phyloP scores from a whole-genome alignment of 2,888 invertebrate species.

The Drosophila hamatofila region DNA sequence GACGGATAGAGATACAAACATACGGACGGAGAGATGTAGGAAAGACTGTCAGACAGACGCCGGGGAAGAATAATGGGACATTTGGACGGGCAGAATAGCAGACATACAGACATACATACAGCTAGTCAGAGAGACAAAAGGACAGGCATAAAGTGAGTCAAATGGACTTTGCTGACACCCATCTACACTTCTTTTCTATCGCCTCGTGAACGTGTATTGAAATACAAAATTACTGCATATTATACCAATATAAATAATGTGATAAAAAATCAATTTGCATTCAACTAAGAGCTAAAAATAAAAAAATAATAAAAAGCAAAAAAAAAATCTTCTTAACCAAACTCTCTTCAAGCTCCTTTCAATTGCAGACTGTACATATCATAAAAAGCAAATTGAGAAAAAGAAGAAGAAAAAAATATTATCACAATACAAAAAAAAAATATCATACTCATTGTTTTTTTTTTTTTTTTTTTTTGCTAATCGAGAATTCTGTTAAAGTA shows the following conservation, averaged over 20 bases:
- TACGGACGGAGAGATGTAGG: too few species aligned
- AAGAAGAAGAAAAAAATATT: slow-evolving; percentile 11
- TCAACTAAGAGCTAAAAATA: slow-evolving; percentile 8
- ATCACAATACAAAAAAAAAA: background rate
- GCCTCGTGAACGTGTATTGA: background rate
- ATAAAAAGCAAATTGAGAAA: slow-evolving; percentile 15
- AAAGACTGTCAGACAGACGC: too few species aligned
- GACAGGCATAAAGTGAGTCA: background rate
- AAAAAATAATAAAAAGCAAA: background rate
- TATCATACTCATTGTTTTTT: too few species aligned
- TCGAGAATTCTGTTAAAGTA: slow-evolving; percentile 24
- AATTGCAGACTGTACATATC: slow-evolving; percentile 70
- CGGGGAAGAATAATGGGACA: background rate
- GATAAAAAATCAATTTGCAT: slow-evolving; percentile 40
- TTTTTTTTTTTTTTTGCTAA: slow-evolving; percentile 1
- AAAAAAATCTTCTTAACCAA: slow-evolving; percentile 2
- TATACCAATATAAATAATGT: slow-evolving; percentile 57
- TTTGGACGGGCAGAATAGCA: background rate
- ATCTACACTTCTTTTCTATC: background rate
- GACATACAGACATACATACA: background rate
- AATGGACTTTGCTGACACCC: background rate
- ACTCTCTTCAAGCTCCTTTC: slow-evolving; percentile 28
- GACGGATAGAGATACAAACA: too few species aligned
- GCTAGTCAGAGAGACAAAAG: background rate
- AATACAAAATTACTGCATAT: slow-evolving; percentile 40